These are phyloP conservation scores for Xenopus petersii DNA, from an alignment of 2,797 vertebrate genomes.

Conservation along the genomic window DNA sequence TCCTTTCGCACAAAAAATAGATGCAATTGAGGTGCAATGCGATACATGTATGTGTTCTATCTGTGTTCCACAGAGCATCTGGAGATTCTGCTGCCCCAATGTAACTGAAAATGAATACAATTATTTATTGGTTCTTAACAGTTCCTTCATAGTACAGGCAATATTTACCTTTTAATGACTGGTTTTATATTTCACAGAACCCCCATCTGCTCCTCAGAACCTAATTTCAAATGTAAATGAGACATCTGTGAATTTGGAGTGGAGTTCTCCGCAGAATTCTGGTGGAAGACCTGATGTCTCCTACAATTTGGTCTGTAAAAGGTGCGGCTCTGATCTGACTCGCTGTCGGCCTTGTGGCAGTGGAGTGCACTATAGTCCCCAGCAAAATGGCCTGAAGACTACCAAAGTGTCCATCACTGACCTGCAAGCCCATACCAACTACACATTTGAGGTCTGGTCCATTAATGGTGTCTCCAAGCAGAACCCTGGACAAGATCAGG, in stretches of 20 bases:
- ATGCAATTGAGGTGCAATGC: no score
- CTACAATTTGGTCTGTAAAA: slow-evolving; percentile 91
- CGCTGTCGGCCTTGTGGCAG: slow-evolving; percentile 88
- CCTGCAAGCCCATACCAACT: slow-evolving; percentile 95
- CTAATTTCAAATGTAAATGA: slow-evolving; percentile 97
- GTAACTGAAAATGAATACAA: slow-evolving; percentile 1
- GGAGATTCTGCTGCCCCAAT: no score
- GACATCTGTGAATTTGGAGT: slow-evolving; percentile 94
- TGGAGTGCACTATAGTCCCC: slow-evolving; percentile 87
- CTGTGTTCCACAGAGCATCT: no score
- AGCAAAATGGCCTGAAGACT: slow-evolving; percentile 82
- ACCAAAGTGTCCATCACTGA: slow-evolving; percentile 92
- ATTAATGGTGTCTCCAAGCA: slow-evolving; percentile 92
- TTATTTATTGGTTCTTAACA: neutral
- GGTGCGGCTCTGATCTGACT: slow-evolving; percentile 77
- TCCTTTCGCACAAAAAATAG: no score
- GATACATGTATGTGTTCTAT: no score
- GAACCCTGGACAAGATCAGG: slow-evolving; percentile 86
- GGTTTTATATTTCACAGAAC: slow-evolving; percentile 66
- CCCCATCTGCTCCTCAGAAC: slow-evolving; percentile 86
- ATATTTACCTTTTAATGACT: neutral
- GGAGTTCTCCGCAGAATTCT: slow-evolving; percentile 82
- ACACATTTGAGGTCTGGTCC: slow-evolving; percentile 95
- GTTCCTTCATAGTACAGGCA: neutral
- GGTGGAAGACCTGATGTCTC: slow-evolving; percentile 90